Base-by-base conservation (phyloP, 2,113 vertebrate species). In the Embiotoca jacksoni region DNA sequence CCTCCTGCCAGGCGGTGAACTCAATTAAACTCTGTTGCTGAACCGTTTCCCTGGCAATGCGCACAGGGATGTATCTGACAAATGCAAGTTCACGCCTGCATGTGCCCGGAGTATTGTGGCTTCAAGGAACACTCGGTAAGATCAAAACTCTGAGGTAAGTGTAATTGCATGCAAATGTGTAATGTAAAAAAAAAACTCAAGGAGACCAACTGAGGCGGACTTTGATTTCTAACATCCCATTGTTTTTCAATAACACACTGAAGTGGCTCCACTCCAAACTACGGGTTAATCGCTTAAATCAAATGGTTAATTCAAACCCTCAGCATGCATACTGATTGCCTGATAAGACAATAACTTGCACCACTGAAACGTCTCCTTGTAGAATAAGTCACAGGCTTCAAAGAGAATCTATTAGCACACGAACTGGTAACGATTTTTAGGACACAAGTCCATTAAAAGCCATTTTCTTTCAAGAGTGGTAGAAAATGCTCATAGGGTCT, bases 21-120 rank as follows among this genome's bases (percentile, higher is more conserved):
- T 91, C 80, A 89, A 76, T 92, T 91, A 88, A 88, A 86, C 88
- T 81, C 72, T 54, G 79, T 39, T 7, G 31, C 82, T 86, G 89
- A 90, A 89, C 82, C 72, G 83, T 75, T 91, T 92, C 82, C 86
- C 57, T 81, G 49, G 69, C 87, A 90, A 85, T 91, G 80, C 90
- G 83, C 66, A 75, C 59, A 14, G 54, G 59, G 83, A 89, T 85
- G 77, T 77, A 73, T 87, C 75, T 90, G 85, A 90, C 83, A 87
- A 87, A 89, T 81, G 80, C 82, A 81, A 68, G 88, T 89, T 88
- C 80, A 79, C 82, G 80, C 62, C 50, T 77, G 81, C 61, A 47
- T 72, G 78, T 71, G 75, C 90, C 81, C 75, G 39, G 41, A 91
- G 82, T 88, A 85, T 11, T 75, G 78, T 81, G 83, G 68, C 83